These are phyloP conservation scores for Geranospiza caerulescens DNA, from an alignment of 2,797 vertebrate genomes.

Conservation along the genomic window DNA sequence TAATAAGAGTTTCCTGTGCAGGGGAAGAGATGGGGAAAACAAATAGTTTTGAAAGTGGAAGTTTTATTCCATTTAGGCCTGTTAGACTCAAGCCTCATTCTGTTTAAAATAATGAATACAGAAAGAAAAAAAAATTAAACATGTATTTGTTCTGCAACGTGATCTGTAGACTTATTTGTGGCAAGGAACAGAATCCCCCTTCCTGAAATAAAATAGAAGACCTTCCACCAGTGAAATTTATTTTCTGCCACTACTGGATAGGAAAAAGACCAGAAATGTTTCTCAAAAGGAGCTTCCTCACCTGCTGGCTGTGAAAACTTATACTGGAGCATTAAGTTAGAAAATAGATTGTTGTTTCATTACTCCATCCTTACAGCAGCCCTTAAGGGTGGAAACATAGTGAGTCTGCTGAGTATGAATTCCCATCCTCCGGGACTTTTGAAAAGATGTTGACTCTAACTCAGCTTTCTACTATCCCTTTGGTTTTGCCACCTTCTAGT, in stretches of 20 bases:
- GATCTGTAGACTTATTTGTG: neutral
- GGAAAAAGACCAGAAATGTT: neutral
- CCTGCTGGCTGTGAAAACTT: constrained; percentile 1
- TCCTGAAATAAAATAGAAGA: neutral
- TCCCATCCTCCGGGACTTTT: neutral
- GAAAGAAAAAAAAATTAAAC: neutral
- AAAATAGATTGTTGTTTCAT: constrained; percentile 1
- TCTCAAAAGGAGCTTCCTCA: neutral
- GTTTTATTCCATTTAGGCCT: constrained; percentile 16
- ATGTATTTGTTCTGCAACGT: neutral
- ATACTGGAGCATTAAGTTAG: neutral
- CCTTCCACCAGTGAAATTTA: neutral
- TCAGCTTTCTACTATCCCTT: neutral
- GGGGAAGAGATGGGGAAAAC: constrained; percentile 29
- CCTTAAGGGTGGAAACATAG: neutral
- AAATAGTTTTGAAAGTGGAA: constrained; percentile 29
- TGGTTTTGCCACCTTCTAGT: neutral
- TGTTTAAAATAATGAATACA: neutral
- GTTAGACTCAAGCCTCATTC: neutral
- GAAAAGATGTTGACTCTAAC: neutral
- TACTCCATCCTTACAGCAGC: neutral
- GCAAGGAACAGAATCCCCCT: neutral
- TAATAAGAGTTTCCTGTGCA: constrained; percentile 40
- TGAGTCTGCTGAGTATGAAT: neutral
- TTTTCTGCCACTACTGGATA: neutral